phyloP scores from a whole-genome alignment of 2,113 vertebrate genomes.

The Petaurus breviceps region DNA sequence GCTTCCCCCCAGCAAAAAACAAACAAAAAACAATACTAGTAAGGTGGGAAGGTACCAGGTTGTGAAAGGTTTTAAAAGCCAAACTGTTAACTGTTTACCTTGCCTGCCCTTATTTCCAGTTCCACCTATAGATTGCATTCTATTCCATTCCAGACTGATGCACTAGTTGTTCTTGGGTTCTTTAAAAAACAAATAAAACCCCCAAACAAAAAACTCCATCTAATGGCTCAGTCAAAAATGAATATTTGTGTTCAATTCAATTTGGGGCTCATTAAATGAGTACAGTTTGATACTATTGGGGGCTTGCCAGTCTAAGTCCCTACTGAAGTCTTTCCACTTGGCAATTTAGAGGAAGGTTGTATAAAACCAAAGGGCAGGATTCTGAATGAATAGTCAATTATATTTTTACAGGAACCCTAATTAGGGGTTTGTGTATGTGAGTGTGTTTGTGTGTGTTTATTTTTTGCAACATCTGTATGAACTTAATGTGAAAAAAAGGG shows the following conservation, averaged over 20 bases:
- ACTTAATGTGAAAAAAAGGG: background rate
- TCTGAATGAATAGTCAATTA: background rate
- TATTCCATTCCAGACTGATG: background rate
- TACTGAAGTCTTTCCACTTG: background rate
- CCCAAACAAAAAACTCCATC: background rate
- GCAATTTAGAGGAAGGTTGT: background rate
- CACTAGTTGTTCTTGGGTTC: background rate
- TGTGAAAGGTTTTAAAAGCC: background rate
- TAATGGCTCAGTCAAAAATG: background rate
- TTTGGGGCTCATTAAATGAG: background rate
- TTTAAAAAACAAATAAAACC: background rate
- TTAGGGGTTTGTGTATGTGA: background rate
- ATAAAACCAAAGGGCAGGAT: background rate
- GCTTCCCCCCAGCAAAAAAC: too few relatives aligned
- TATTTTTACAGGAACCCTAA: background rate
- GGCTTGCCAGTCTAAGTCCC: background rate
- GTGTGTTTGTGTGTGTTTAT: background rate
- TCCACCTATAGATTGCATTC: background rate
- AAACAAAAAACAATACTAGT: background rate
- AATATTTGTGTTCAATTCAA: background rate
- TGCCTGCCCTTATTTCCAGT: background rate
- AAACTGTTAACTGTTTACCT: background rate
- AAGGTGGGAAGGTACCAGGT: background rate
- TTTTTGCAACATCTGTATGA: background rate
- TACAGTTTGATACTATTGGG: background rate